A percentile compares a stretch with the other conserved stretches of the same genome.
Conservation (phyloP, 2,888 invertebrate genomes). For the Cheilosia vulpina region DNA sequence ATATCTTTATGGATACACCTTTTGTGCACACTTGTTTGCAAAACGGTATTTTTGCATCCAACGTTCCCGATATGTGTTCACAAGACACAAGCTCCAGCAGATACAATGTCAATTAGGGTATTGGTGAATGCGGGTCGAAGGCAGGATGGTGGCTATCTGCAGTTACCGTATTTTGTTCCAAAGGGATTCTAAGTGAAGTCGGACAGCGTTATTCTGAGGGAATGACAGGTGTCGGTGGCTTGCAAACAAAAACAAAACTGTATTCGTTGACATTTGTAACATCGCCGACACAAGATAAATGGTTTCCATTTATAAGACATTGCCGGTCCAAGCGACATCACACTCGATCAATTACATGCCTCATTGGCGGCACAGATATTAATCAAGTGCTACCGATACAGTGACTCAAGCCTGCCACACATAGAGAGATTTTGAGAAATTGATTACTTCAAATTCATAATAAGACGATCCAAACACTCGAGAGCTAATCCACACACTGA, state of each 20-base stretch:
- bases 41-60: conserved; percentile 73
- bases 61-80: conserved; percentile 44
- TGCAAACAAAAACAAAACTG: background rate
- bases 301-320: conserved; percentile 1
- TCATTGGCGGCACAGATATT: conserved; percentile 16
- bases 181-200: conserved; percentile 63
- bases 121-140: conserved; percentile 64
- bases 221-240: conserved; percentile 61
- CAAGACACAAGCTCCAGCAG: conserved; percentile 42
- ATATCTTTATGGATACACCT: conserved; percentile 47
- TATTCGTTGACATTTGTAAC: conserved; percentile 55
- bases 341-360: conserved; percentile 9
- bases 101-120: conserved; percentile 69
- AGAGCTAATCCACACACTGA: conserved; percentile 47
- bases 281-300: conserved; percentile 26
- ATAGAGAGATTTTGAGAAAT: conserved; percentile 50
- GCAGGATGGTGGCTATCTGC: conserved; percentile 9
- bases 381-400: conserved; percentile 7
- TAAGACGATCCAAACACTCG: conserved; percentile 38
- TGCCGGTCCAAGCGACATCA: background rate
- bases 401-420: conserved; percentile 34
- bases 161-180: conserved; percentile 1
- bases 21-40: conserved; percentile 60
- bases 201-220: conserved; percentile 56
- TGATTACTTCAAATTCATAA: conserved; percentile 63